Evolutionary conservation across 2,888 invertebrate species (phyloP).

Genomic region (Drosophila mercatorum): DNA sequence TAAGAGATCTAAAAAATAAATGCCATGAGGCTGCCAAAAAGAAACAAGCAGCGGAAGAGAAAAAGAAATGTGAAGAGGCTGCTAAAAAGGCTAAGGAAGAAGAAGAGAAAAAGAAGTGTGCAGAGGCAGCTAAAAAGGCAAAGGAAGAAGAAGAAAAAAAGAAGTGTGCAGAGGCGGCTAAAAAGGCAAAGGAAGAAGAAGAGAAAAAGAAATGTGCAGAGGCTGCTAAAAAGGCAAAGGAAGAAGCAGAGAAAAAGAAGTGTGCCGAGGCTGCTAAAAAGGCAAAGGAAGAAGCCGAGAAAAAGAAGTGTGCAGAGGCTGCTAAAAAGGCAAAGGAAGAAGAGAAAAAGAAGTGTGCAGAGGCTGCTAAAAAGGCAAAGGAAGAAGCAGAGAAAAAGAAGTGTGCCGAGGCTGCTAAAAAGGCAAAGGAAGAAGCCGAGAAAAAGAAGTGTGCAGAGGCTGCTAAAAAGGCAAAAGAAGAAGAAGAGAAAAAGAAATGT

Average conservation of each 20-base stretch:
- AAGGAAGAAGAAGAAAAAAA: background rate
- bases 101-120: background rate
- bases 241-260: background rate
- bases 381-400: background rate
- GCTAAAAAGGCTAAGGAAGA: background rate
- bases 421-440: background rate
- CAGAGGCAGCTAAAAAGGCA: background rate
- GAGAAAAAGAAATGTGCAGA: background rate
- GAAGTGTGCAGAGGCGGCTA: background rate
- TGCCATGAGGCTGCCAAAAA: slow-evolving; percentile 2
- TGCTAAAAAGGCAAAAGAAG: background rate
- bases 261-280: background rate
- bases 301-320: background rate
- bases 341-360: background rate
- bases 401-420: background rate
- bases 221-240: background rate
- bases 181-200: background rate
- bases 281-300: background rate
- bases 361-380: background rate
- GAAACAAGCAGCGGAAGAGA: background rate
- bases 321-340: background rate
- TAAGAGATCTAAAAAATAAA: background rate
- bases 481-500: background rate
- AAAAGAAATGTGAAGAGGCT: background rate
- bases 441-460: background rate